phyloP scores from a whole-genome alignment of 2,888 invertebrate species.

The Dorcus hopei region DNA sequence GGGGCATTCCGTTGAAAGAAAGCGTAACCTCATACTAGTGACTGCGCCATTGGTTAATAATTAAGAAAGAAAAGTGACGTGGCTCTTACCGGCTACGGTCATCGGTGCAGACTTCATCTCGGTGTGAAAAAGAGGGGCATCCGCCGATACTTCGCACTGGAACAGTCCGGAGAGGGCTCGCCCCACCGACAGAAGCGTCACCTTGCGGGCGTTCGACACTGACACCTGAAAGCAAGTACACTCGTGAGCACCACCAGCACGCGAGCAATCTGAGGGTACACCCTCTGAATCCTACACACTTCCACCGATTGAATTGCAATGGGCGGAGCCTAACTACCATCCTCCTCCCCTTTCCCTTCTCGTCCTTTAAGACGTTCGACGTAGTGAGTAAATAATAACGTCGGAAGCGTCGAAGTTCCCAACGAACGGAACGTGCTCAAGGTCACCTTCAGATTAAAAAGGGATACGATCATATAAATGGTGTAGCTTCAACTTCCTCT shows the following conservation, averaged over 20 bases:
- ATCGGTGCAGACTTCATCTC: conserved; percentile 60
- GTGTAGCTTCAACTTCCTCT: too few species aligned
- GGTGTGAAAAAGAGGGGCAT: conserved; percentile 68
- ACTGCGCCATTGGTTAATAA: neutral
- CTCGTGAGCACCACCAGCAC: too few species aligned
- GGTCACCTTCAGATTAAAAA: too few species aligned
- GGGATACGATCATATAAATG: too few species aligned
- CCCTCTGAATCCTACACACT: too few species aligned
- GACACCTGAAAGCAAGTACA: conserved; percentile 53
- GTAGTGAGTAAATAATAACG: too few species aligned
- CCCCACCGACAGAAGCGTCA: conserved; percentile 65
- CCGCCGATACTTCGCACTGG: conserved; percentile 73
- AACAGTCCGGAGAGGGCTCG: conserved; percentile 65
- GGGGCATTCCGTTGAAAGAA: too few species aligned
- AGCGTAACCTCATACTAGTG: too few species aligned
- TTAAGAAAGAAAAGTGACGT: neutral
- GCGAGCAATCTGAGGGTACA: too few species aligned
- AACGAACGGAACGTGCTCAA: too few species aligned
- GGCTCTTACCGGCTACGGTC: conserved; percentile 63
- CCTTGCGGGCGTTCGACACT: conserved; percentile 65
- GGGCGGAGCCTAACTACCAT: neutral
- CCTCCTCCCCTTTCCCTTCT: neutral
- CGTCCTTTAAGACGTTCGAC: neutral
- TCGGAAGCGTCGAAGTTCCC: too few species aligned
- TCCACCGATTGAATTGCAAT: too few species aligned